Percentiles rank a stretch among this genome's conserved stretches.
Evolutionary conservation across 2,113 vertebrate genomes (phyloP).

Genomic region (Verasper variegatus): DNA sequence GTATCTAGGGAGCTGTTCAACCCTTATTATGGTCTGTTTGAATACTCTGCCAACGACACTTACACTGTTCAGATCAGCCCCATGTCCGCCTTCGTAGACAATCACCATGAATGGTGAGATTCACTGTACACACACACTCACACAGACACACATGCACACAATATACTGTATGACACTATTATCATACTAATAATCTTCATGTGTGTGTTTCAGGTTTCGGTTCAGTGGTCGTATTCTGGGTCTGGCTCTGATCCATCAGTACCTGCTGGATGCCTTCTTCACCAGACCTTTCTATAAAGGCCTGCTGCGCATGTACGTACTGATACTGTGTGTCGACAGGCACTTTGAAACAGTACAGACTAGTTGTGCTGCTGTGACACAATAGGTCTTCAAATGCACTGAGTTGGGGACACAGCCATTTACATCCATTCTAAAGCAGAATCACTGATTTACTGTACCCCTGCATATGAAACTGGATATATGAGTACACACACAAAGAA

Average conservation of each 20-base stretch:
- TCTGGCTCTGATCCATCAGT: slow-evolving; percentile 93
- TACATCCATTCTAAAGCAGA: no score
- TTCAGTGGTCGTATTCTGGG: slow-evolving; percentile 94
- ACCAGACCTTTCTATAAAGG: slow-evolving; percentile 95
- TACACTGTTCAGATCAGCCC: slow-evolving; percentile 97
- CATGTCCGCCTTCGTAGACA: slow-evolving; percentile 96
- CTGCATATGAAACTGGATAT: no score
- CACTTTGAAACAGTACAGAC: neutral
- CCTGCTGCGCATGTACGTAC: slow-evolving; percentile 81
- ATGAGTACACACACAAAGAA: neutral
- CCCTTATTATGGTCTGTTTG: slow-evolving; percentile 93
- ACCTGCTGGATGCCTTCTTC: slow-evolving; percentile 94
- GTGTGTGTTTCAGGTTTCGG: slow-evolving; percentile 87
- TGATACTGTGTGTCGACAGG: no score
- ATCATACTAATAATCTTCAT: neutral
- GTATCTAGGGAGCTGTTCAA: slow-evolving; percentile 95
- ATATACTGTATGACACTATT: neutral
- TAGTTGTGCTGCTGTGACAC: no score
- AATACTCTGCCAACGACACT: slow-evolving; percentile 94
- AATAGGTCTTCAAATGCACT: no score
- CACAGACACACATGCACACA: neutral
- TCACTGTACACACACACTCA: neutral
- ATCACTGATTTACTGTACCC: no score
- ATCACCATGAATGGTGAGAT: slow-evolving; percentile 94
- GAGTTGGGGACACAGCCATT: no score